Percentiles rank a stretch among this genome's conserved stretches.
Conservation (phyloP, 2,888 invertebrate genomes). For the Eumerus sabulonum region DNA sequence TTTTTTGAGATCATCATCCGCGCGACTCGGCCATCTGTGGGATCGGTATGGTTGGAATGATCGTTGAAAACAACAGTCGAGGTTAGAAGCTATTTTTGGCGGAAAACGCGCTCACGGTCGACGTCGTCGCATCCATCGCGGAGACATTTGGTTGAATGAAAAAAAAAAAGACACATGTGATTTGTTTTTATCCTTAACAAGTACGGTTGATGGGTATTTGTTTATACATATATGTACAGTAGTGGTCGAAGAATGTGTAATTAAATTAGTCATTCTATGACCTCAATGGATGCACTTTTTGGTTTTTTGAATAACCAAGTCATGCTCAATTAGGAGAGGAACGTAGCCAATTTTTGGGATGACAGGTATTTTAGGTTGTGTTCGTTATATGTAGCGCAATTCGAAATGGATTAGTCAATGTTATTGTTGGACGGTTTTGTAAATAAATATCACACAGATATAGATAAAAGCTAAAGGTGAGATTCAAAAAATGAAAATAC, state of each 20-base stretch:
- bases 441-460: background rate
- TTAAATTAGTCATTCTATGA: slow-evolving; percentile 60
- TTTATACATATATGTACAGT: background rate
- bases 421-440: slow-evolving; percentile 20
- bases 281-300: slow-evolving; percentile 37
- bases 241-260: slow-evolving; percentile 33
- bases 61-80: slow-evolving; percentile 46
- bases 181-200: slow-evolving; percentile 53
- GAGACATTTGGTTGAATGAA: slow-evolving; percentile 43
- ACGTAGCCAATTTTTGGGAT: slow-evolving; percentile 21
- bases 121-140: slow-evolving; percentile 22
- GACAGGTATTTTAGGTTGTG: slow-evolving; percentile 20
- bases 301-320: slow-evolving; percentile 20
- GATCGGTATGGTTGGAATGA: slow-evolving; percentile 53
- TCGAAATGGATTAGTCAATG: slow-evolving; percentile 35
- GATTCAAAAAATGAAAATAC: slow-evolving; percentile 6
- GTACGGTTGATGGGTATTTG: background rate
- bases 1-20: too few relatives aligned
- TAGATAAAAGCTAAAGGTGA: slow-evolving; percentile 31
- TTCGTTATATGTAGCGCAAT: background rate
- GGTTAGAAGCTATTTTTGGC: slow-evolving; percentile 55
- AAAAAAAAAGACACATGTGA: slow-evolving; percentile 14
- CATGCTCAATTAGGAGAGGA: slow-evolving; percentile 24
- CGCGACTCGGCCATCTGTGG: too few relatives aligned
- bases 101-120: slow-evolving; percentile 49